Evolutionary conservation across 2,888 invertebrate species (phyloP).

Genomic region (Bibio marci): DNA sequence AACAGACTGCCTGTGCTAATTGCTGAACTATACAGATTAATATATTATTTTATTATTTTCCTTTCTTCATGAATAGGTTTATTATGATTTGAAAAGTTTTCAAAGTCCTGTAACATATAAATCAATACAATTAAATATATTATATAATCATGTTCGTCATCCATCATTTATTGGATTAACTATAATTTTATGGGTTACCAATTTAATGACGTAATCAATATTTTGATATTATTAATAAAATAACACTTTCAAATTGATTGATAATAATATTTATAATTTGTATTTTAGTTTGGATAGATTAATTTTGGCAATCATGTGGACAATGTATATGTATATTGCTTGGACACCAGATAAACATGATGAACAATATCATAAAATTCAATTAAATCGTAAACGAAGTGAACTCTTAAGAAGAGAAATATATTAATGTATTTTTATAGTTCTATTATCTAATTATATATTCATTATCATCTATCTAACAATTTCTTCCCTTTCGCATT

Average conservation of each 20-base stretch:
- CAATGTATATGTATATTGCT: conserved; percentile 38
- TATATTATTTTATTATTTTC: conserved; percentile 2
- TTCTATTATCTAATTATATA: too few relatives aligned
- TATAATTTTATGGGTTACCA: conserved; percentile 38
- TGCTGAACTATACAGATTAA: not conserved
- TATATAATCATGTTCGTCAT: conserved; percentile 41
- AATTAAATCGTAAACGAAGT: conserved; percentile 31
- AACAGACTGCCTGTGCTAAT: too few relatives aligned
- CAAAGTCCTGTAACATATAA: conserved; percentile 35
- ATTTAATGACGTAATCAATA: conserved; percentile 36
- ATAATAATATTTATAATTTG: conserved; percentile 3
- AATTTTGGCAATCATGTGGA: conserved; percentile 33
- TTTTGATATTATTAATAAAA: not conserved
- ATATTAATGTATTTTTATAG: not conserved
- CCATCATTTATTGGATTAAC: conserved; percentile 41
- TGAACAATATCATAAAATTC: conserved; percentile 34
- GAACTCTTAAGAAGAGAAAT: conserved; percentile 20
- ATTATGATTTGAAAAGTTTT: conserved; percentile 34
- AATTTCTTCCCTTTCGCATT: too few relatives aligned
- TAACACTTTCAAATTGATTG: conserved; percentile 1
- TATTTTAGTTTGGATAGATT: conserved; percentile 35
- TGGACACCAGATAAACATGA: conserved; percentile 42
- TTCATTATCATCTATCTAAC: too few relatives aligned
- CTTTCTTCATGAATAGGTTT: conserved; percentile 24
- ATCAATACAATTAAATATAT: conserved; percentile 32